Percentiles rank a stretch among this genome's conserved stretches.
Conservation (phyloP, 2,113 vertebrate species). For the Eptesicus fuscus region DNA sequence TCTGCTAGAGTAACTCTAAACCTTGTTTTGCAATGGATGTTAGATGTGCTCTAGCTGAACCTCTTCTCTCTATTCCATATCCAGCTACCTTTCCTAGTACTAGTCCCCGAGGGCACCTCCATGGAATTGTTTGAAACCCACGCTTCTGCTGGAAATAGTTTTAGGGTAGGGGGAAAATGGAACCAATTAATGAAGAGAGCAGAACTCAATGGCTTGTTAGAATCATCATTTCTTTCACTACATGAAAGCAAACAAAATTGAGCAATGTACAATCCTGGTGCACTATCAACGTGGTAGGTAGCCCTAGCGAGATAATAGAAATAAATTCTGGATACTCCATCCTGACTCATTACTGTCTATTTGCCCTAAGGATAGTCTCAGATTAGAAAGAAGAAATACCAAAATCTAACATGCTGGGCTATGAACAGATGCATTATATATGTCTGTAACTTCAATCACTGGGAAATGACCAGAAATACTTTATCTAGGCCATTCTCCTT, state of each 20-base stretch:
- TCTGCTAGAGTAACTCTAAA: neutral
- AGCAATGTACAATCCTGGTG: neutral
- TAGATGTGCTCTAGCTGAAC: neutral
- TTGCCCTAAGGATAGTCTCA: constrained; percentile 3
- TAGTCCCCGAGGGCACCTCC: neutral
- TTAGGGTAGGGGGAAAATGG: neutral
- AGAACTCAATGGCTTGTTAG: neutral
- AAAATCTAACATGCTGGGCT: neutral
- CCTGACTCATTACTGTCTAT: neutral
- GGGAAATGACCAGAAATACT: constrained; percentile 16
- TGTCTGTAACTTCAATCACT: constrained; percentile 12
- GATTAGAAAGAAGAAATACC: constrained; percentile 16
- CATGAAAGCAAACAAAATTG: constrained; percentile 11
- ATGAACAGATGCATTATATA: neutral
- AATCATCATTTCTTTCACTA: neutral
- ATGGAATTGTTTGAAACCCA: neutral
- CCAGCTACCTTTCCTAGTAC: neutral
- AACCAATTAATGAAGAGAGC: neutral
- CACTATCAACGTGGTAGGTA: neutral
- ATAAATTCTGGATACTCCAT: neutral
- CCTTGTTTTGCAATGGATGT: neutral
- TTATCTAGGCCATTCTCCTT: constrained; percentile 23
- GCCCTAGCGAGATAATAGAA: neutral
- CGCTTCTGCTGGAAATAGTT: neutral
- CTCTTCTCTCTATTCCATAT: neutral